Evolutionary conservation across 2,888 invertebrate genomes (phyloP).

Genomic region (Chelonus formosanus): DNA sequence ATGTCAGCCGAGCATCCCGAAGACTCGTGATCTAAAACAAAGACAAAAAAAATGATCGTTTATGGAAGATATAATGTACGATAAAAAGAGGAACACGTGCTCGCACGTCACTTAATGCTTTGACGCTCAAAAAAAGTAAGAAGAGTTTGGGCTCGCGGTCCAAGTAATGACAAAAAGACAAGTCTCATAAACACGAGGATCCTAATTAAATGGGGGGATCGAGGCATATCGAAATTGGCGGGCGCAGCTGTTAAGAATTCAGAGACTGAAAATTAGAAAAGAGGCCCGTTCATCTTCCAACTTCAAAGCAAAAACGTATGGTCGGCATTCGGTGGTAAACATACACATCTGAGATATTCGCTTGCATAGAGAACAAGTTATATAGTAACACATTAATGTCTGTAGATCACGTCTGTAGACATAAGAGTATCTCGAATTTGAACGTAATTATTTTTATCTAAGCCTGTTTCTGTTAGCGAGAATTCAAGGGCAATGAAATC

Average conservation of each 20-base stretch:
- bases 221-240: constrained; percentile 37
- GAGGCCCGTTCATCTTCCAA: constrained; percentile 52
- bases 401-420: constrained; percentile 23
- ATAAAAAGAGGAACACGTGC: constrained; percentile 2
- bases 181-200: constrained; percentile 1
- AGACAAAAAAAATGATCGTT: neutral
- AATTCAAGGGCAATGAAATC: too few relatives aligned
- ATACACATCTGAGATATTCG: constrained; percentile 9
- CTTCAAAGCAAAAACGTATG: constrained; percentile 59
- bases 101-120: constrained; percentile 26
- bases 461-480: constrained; percentile 40
- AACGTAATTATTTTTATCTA: constrained; percentile 62
- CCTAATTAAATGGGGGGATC: constrained; percentile 17
- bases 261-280: constrained; percentile 51
- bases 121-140: constrained; percentile 4
- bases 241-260: constrained; percentile 43
- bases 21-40: constrained; percentile 70
- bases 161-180: too few relatives aligned
- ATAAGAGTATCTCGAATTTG: constrained; percentile 49
- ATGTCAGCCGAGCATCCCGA: constrained; percentile 86
- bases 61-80: too few relatives aligned
- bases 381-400: constrained; percentile 18
- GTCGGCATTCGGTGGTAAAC: constrained; percentile 24
- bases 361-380: neutral
- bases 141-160: neutral